Evolutionary conservation across 2,888 invertebrate species (phyloP).

Genomic region (Taphrorychus bicolor): DNA sequence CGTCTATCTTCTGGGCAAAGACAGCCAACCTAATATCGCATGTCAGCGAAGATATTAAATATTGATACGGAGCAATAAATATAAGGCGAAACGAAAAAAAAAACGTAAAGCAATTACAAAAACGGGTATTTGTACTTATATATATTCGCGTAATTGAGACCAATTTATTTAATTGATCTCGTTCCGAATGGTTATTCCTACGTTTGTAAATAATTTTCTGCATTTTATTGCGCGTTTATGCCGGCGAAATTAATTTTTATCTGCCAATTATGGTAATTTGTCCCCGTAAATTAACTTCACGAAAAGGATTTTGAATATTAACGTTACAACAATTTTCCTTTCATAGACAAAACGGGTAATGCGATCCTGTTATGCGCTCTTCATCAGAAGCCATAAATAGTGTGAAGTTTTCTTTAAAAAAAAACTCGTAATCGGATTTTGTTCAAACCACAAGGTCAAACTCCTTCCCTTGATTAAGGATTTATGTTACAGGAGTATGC

Average conservation of each 20-base stretch:
- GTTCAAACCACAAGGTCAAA: background rate
- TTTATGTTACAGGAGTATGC: constrained; percentile 90
- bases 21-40: constrained; percentile 5
- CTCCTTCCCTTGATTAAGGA: background rate
- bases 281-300: constrained; percentile 11
- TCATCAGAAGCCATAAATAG: constrained; percentile 5
- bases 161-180: constrained; percentile 38
- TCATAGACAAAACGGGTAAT: too few species aligned
- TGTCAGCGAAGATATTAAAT: constrained; percentile 26
- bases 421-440: too few species aligned
- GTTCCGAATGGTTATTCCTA: constrained; percentile 29
- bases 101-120: constrained; percentile 30
- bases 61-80: constrained; percentile 12
- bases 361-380: too few species aligned
- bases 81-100: constrained; percentile 4
- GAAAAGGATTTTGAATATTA: background rate
- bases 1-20: background rate
- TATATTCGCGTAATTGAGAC: constrained; percentile 32
- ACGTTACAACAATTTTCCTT: too few species aligned
- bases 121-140: constrained; percentile 35
- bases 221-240: constrained; percentile 31
- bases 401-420: constrained; percentile 8
- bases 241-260: constrained; percentile 25
- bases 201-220: constrained; percentile 34
- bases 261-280: constrained; percentile 25